Conservation (phyloP, 1,140 invertebrate genomes). For the Acromyrmex heyeri region DNA sequence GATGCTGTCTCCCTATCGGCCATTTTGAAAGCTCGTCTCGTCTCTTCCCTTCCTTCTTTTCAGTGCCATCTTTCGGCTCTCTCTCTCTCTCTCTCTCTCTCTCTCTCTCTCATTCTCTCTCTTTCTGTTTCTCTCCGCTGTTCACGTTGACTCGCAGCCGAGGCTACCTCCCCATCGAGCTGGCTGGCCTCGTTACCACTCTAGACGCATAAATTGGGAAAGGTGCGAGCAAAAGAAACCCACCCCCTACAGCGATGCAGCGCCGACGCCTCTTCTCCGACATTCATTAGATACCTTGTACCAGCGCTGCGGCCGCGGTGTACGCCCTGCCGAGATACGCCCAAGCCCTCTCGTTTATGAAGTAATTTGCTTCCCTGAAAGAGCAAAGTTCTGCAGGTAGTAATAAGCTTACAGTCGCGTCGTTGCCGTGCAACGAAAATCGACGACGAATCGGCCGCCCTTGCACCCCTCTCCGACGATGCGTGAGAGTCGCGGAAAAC, state of each 20-base stretch:
- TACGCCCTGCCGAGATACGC: constrained; percentile 68
- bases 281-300: constrained; percentile 77
- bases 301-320: constrained; percentile 59
- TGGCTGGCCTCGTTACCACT: constrained; percentile 71
- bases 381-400: constrained; percentile 70
- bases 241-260: constrained; percentile 38
- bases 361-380: constrained; percentile 73
- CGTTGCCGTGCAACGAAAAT: constrained; percentile 68
- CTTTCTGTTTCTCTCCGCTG: background rate
- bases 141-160: constrained; percentile 15
- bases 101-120: background rate
- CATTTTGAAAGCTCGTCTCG: constrained; percentile 69
- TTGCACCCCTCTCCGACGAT: background rate
- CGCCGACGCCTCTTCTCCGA: constrained; percentile 56
- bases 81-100: background rate
- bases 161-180: constrained; percentile 35
- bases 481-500: constrained; percentile 4
- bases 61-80: constrained; percentile 40
- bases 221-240: constrained; percentile 67
- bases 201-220: constrained; percentile 75
- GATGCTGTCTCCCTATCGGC: constrained; percentile 29
- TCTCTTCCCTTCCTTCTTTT: constrained; percentile 36
- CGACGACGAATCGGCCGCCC: constrained; percentile 57
- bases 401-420: constrained; percentile 73
- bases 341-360: constrained; percentile 68